Evolutionary conservation across 2,797 vertebrate species (phyloP), one percentile per base, ranked within the genome.

Genomic region (Spondyliosoma cantharus): DNA sequence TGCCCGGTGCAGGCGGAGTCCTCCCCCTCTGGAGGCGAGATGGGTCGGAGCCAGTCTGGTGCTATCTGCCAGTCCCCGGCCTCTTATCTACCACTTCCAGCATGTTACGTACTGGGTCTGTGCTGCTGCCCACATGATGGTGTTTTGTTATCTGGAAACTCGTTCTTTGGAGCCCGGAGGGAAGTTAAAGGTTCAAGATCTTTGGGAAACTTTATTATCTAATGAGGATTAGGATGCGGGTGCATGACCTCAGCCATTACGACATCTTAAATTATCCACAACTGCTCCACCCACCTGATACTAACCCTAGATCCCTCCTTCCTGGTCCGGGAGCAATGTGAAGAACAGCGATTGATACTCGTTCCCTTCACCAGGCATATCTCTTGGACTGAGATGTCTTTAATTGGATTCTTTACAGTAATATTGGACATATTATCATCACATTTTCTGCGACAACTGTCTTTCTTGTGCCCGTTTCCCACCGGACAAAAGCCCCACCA

Each of bases 21-120:
- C 63, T 42, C 13, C 65, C 67, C 84, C 78, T 80, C 75, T 74
- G 85, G 84, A 83, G 61, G 67, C 46, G 42, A 60, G 67, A 80
- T 60, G 82, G 78, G 57, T 63, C 25, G 3, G 58, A 74, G 86
- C 59, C 72, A 72, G 85, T 32, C 27, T 29, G 64, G 32, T 67
- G 78, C 79, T 86, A 71, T 87, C 82, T 74, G 62, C 59, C 46
- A 72, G 60, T 69, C 71, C 72, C 69, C 62, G 20, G 73, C 59
- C 77, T 84, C 82, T 93, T 93, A 94, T 93, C 94, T 93, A 9
- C 77, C 58, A 62, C 80, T 52, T 75, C 65, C 91, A 93, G 92
- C 75, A 76, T 79, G 79, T 67, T 77, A 27, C 53, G 17, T 6
- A 4, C 74, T 74, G 79, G 69, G 74, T 82, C 65, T 69, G 66